These are phyloP conservation scores for Crotalus helleri DNA, from an alignment of 2,113 vertebrate species.

Conservation along the genomic window DNA sequence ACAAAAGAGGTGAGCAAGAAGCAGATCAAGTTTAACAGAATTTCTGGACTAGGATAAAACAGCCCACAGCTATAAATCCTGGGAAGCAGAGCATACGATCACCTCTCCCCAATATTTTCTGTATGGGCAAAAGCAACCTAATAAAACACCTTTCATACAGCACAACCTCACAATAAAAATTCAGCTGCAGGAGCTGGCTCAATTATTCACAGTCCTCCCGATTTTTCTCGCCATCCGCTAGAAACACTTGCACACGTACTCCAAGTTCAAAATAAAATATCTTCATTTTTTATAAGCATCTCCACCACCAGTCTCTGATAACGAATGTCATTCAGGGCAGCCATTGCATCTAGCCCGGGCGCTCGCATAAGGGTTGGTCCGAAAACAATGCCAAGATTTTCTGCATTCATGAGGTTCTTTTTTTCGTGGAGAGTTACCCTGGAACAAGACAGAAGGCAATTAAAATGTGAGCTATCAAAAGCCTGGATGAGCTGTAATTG, in stretches of 20 bases:
- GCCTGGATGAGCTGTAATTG: not conserved
- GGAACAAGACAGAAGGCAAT: slow-evolving; percentile 38
- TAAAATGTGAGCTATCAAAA: not conserved
- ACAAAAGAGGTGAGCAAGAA: slow-evolving; percentile 82
- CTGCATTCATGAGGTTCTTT: slow-evolving; percentile 95
- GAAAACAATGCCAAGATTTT: slow-evolving; percentile 96
- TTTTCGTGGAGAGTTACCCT: slow-evolving; percentile 95
- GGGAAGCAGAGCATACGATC: slow-evolving; percentile 73
- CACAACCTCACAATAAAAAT: slow-evolving; percentile 69
- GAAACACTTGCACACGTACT: slow-evolving; percentile 49
- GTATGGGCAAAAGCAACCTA: slow-evolving; percentile 69
- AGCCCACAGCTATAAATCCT: slow-evolving; percentile 72
- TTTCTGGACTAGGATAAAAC: slow-evolving; percentile 78
- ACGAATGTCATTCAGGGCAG: slow-evolving; percentile 93
- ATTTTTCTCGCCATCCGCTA: slow-evolving; percentile 61
- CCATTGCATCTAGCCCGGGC: slow-evolving; percentile 89
- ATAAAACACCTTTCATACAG: slow-evolving; percentile 75
- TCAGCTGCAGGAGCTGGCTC: slow-evolving; percentile 66
- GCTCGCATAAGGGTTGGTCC: slow-evolving; percentile 96
- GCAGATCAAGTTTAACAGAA: slow-evolving; percentile 80
- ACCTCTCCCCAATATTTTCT: slow-evolving; percentile 69
- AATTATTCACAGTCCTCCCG: slow-evolving; percentile 76
- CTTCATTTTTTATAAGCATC: slow-evolving; percentile 96
- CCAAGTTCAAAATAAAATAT: slow-evolving; percentile 86
- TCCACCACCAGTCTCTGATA: slow-evolving; percentile 99